These are phyloP conservation scores for Lissonota sp. DNA, from an alignment of 2,888 invertebrate species.

Conservation along the genomic window DNA sequence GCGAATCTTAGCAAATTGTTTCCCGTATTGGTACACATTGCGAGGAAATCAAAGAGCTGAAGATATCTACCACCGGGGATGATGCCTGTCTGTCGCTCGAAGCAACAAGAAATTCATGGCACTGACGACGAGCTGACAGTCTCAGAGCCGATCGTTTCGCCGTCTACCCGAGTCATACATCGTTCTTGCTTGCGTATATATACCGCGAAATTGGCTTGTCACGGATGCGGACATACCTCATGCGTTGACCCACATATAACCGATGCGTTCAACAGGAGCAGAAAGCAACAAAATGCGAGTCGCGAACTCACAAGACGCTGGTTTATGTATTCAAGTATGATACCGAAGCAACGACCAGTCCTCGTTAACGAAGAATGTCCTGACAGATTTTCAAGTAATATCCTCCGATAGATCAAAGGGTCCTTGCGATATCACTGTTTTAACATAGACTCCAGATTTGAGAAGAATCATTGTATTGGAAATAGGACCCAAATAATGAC, in stretches of 20 bases:
- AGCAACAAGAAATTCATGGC: constrained; percentile 52
- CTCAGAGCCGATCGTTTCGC: constrained; percentile 49
- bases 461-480: background rate
- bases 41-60: constrained; percentile 49
- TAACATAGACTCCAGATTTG: background rate
- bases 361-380: constrained; percentile 80
- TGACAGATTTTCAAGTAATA: constrained; percentile 30
- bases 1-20: constrained; percentile 44
- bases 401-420: constrained; percentile 17
- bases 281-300: constrained; percentile 71
- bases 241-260: constrained; percentile 78
- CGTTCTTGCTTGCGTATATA: background rate
- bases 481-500: background rate
- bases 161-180: constrained; percentile 34
- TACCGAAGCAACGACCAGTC: constrained; percentile 4
- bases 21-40: constrained; percentile 15
- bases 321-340: background rate
- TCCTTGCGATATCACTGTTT: background rate
- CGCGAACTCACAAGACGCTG: constrained; percentile 30
- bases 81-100: constrained; percentile 32
- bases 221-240: constrained; percentile 78
- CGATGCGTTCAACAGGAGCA: constrained; percentile 39
- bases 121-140: constrained; percentile 55
- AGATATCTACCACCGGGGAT: constrained; percentile 53
- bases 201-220: constrained; percentile 75